Base-by-base conservation (phyloP, 2,113 vertebrate genomes). In the Camarhynchus parvulus region DNA sequence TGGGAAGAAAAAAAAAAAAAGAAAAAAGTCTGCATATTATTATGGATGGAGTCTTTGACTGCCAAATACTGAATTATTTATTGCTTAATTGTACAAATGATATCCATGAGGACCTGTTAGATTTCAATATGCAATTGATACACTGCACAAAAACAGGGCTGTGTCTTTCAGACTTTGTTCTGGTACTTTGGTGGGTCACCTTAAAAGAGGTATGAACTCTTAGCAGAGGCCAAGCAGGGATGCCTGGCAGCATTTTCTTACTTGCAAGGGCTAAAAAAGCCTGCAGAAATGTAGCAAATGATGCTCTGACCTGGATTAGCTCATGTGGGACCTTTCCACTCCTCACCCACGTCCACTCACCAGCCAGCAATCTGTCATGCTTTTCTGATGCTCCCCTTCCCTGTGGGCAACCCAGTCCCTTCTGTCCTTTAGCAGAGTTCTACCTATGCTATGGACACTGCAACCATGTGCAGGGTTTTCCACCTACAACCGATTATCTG, bases 21-120 rank as follows among this genome's bases (percentile, higher is more conserved):
- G 1, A 37, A 61, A 74, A 77, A 90, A 47, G 55, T 49, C 89
- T 90, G 56, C 77, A 62, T 90, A 70, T 77, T 95, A 94, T 87
- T 91, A 90, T 74, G 70, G 91, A 83, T 88, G 59, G 69, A 91
- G 52, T 96, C 53, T 61, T 80, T 82, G 77, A 59, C 59, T 92
- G 83, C 67, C 86, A 92, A 85, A 72, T 55, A 44, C 66, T 97
- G 78, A 96, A 96, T 95, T 96, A 97, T 97, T 97, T 56, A 96
- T 92, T 15, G 4, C 37, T 88, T 92, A 76, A 94, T 85, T 92
- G 95, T 95, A 72, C 72, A 86, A 91, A 87, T 37, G n/a, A 96
- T 95, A 91, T 85, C 64, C 92, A 50, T 6, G 47, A 91, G 59
- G 74, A 91, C 55, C 72, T 80, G 90, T 72, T 92, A 61, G 75